Evolutionary conservation across 2,797 vertebrate genomes (phyloP).

Genomic region (Halcyon smyrnensis): DNA sequence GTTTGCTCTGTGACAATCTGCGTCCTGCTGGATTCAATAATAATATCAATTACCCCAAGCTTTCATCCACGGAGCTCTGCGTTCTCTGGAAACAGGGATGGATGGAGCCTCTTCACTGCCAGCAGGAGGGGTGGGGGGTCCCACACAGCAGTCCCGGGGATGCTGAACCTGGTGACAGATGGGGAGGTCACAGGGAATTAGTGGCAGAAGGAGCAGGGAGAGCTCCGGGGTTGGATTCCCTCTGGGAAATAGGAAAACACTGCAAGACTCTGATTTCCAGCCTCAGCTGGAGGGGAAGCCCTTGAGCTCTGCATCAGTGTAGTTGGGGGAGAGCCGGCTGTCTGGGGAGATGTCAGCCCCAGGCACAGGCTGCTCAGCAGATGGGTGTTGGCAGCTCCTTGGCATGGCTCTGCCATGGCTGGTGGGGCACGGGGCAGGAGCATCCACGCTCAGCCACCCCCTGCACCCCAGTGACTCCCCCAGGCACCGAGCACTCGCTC

Average conservation of each 20-base stretch:
- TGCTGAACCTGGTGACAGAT: background rate
- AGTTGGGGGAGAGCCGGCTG: background rate
- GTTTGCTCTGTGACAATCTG: slow-evolving; percentile 31
- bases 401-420: background rate
- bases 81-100: background rate
- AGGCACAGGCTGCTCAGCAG: fast-evolving
- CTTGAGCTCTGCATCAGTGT: background rate
- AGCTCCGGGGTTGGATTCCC: background rate
- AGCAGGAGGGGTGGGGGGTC: background rate
- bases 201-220: background rate
- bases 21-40: slow-evolving; percentile 28
- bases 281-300: background rate
- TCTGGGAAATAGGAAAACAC: background rate
- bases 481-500: fast-evolving
- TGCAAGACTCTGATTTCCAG: background rate
- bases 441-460: background rate
- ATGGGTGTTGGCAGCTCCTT: background rate
- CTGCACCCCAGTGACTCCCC: background rate
- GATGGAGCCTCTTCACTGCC: background rate
- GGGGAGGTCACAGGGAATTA: background rate
- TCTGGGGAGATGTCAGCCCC: fast-evolving
- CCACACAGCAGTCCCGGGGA: background rate
- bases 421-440: background rate
- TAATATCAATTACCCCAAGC: slow-evolving; percentile 25
- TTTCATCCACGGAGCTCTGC: background rate